Evolutionary conservation across 2,888 invertebrate species (phyloP).

Genomic region (Pegoplata infirma): DNA sequence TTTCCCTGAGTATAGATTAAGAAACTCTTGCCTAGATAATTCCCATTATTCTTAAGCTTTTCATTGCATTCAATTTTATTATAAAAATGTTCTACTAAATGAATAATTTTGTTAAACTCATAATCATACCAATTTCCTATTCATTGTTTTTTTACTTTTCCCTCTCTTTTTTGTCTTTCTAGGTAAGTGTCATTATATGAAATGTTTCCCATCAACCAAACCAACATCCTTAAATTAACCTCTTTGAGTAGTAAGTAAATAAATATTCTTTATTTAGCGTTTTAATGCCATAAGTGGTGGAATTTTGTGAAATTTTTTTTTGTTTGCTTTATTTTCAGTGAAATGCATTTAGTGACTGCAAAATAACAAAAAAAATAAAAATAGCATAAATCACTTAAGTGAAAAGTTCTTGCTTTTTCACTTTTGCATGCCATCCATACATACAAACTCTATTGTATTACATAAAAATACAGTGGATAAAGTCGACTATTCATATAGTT

Average conservation of each 20-base stretch:
- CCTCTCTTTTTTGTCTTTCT: background rate
- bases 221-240: slow-evolving; percentile 47
- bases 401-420: slow-evolving; percentile 50
- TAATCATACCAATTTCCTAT: too few species aligned
- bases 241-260: slow-evolving; percentile 28
- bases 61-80: too few species aligned
- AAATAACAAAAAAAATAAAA: slow-evolving; percentile 19
- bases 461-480: background rate
- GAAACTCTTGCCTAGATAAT: too few species aligned
- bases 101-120: background rate
- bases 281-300: slow-evolving; percentile 35
- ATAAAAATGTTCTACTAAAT: background rate
- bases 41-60: too few species aligned
- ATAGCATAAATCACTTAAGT: slow-evolving; percentile 58
- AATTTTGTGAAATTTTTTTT: slow-evolving; percentile 16
- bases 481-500: background rate
- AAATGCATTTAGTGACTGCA: slow-evolving; percentile 28
- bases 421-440: slow-evolving; percentile 22
- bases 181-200: slow-evolving; percentile 55
- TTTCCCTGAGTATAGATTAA: too few species aligned
- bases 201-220: slow-evolving; percentile 12
- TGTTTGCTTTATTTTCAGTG: background rate
- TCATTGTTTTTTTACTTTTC: background rate
- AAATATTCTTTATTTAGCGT: slow-evolving; percentile 39
- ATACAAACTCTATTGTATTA: slow-evolving; percentile 13